Evolutionary conservation across 1,140 invertebrate species (phyloP).

Genomic region (Brachionus plicatilis): DNA sequence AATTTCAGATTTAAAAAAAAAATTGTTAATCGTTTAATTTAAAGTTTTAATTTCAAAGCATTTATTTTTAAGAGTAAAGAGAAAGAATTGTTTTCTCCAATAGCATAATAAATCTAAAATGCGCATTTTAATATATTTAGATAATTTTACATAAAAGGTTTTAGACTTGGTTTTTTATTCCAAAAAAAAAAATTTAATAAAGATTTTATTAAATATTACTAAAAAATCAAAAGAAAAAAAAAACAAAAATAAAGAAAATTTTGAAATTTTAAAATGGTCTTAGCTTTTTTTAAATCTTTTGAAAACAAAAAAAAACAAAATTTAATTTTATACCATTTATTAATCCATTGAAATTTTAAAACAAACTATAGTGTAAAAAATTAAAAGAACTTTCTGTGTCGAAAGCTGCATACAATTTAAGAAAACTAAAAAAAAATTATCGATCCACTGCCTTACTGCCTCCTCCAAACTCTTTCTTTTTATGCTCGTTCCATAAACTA

Average conservation of each 20-base stretch:
- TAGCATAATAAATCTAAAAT: too few relatives aligned
- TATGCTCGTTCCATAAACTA: neutral
- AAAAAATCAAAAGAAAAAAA: neutral
- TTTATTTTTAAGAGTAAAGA: too few relatives aligned
- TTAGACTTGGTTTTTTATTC: too few relatives aligned
- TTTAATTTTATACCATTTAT: conserved; percentile 18
- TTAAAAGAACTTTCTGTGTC: neutral
- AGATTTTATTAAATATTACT: neutral
- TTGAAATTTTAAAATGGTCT: neutral
- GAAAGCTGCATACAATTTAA: conserved; percentile 21
- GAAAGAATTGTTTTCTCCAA: too few relatives aligned
- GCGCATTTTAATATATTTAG: too few relatives aligned
- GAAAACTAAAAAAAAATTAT: conserved; percentile 17
- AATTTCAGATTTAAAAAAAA: too few relatives aligned
- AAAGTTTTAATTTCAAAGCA: too few relatives aligned
- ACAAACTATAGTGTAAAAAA: neutral
- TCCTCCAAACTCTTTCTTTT: neutral
- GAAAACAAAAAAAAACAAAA: conserved; percentile 2
- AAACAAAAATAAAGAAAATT: neutral
- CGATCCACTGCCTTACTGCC: conserved; percentile 1
- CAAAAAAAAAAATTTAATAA: neutral
- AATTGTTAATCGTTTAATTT: too few relatives aligned
- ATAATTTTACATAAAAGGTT: too few relatives aligned
- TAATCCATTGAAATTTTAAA: conserved; percentile 1
- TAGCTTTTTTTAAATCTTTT: neutral